A percentile compares a stretch with the other conserved stretches of the same genome.
These are phyloP conservation scores for Mohoua ochrocephala DNA, from an alignment of 2,113 vertebrate species.

Conservation along the genomic window DNA sequence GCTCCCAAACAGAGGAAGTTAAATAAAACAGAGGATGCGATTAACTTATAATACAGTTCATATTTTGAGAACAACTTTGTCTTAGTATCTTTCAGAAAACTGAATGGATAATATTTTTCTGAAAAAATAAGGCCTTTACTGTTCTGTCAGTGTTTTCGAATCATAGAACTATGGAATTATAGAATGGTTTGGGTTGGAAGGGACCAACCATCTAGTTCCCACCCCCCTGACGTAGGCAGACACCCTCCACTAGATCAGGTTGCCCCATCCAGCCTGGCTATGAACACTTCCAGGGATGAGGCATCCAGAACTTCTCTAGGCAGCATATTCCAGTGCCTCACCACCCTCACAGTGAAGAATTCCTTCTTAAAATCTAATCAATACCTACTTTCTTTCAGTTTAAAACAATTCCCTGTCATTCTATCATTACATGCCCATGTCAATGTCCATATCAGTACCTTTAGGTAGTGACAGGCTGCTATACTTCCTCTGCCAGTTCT, in stretches of 20 bases:
- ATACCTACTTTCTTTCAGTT: background rate
- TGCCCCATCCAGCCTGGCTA: background rate
- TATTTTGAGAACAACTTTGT: background rate
- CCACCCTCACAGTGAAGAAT: background rate
- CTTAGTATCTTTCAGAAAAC: background rate
- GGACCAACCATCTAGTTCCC: background rate
- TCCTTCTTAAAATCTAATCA: background rate
- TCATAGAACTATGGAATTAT: background rate
- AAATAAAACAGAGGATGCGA: background rate
- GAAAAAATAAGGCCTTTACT: background rate
- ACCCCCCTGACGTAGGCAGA: background rate
- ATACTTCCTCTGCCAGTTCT: background rate
- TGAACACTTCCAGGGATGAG: background rate
- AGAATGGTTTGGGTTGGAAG: background rate
- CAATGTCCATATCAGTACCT: background rate
- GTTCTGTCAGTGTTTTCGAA: background rate
- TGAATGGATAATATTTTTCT: background rate
- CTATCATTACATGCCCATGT: background rate
- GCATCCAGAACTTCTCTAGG: no score
- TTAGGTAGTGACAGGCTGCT: background rate
- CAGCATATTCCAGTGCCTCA: background rate
- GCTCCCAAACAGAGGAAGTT: background rate
- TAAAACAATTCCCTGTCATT: background rate
- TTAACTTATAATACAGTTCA: background rate
- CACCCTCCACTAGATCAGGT: background rate